Conservation (phyloP, 2,888 invertebrate genomes). For the Lysandra coridon region DNA sequence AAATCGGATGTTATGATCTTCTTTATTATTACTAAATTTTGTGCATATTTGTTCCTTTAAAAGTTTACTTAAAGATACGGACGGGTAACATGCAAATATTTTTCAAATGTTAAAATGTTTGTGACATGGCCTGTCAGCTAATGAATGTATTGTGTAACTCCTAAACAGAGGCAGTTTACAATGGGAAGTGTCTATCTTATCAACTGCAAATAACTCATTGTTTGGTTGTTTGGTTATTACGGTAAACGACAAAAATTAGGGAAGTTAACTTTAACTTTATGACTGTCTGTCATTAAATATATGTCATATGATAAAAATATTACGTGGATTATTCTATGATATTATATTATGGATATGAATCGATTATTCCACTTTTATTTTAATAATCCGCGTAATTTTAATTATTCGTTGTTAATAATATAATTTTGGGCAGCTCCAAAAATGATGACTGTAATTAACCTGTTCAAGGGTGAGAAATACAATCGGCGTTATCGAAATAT, state of each 20-base stretch:
- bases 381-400: no score
- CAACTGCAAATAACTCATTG: neutral
- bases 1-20: no score
- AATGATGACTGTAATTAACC: no score
- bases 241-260: neutral
- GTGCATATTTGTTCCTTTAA: neutral
- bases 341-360: no score
- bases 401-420: no score
- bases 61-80: neutral
- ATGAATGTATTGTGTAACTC: neutral
- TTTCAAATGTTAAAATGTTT: neutral
- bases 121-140: neutral
- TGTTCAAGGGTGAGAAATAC: no score
- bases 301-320: neutral
- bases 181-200: constrained; percentile 14
- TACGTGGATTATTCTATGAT: no score
- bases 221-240: neutral
- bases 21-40: no score
- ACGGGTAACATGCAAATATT: neutral
- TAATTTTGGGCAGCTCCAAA: no score
- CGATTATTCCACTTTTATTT: no score
- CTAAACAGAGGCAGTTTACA: constrained; percentile 12
- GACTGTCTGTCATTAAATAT: neutral
- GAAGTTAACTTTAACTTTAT: neutral
- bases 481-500: no score